Conservation (phyloP, 1,140 invertebrate genomes). For the Drosophila athabasca region DNA sequence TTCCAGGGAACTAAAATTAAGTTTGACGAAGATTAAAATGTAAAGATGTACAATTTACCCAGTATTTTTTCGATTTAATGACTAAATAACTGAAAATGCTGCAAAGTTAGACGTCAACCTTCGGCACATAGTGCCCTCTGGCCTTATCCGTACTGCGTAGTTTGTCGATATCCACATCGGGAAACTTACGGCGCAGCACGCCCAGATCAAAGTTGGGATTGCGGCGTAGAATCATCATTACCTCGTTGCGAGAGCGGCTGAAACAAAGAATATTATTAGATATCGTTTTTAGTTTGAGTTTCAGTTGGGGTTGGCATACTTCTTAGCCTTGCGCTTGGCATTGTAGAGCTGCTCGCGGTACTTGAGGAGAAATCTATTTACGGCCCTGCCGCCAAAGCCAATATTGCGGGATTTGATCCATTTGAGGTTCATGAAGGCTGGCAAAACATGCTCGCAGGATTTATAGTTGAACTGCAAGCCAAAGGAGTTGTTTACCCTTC, state of each 20-base stretch:
- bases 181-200: conserved; percentile 89
- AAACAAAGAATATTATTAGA: conserved; percentile 59
- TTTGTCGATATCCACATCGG: conserved; percentile 90
- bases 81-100: conserved; percentile 36
- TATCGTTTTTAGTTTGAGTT: no score
- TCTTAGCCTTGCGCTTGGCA: conserved; percentile 85
- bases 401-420: conserved; percentile 85
- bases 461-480: conserved; percentile 85
- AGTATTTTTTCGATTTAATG: conserved; percentile 35
- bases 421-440: conserved; percentile 86
- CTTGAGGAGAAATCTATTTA: conserved; percentile 87
- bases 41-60: conserved; percentile 17
- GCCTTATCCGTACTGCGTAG: conserved; percentile 85
- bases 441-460: conserved; percentile 85
- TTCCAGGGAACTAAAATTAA: conserved; percentile 83
- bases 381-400: conserved; percentile 84
- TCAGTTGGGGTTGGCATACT: conserved; percentile 74
- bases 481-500: conserved; percentile 85
- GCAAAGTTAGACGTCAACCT: conserved; percentile 59
- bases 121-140: conserved; percentile 86
- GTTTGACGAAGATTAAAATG: conserved; percentile 65
- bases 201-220: conserved; percentile 91
- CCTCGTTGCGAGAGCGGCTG: conserved; percentile 87
- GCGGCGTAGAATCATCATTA: conserved; percentile 87
- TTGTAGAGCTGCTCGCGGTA: conserved; percentile 88